phyloP scores from a whole-genome alignment of 1,140 invertebrate genomes.

The Orussus abietinus region DNA sequence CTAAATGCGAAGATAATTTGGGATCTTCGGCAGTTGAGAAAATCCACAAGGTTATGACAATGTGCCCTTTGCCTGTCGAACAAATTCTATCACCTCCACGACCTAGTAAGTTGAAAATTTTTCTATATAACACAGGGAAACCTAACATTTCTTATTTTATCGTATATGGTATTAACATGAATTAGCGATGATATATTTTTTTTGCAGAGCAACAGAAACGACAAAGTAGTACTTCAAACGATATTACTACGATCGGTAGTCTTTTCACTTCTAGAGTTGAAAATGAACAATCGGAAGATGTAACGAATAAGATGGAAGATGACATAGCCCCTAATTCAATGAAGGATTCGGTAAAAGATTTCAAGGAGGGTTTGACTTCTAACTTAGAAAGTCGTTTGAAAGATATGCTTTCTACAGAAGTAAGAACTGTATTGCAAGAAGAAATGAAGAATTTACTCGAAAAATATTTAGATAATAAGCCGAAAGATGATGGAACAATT shows the following conservation, averaged over 20 bases:
- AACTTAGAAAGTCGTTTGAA: too few species aligned
- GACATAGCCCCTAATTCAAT: too few species aligned
- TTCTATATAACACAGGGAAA: constrained; percentile 6
- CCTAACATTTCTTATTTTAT: constrained; percentile 4
- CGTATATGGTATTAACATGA: constrained; percentile 4
- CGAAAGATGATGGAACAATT: too few species aligned
- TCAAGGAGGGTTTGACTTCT: too few species aligned
- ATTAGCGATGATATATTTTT: constrained; percentile 11
- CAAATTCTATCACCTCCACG: constrained; percentile 12
- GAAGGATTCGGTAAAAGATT: too few species aligned
- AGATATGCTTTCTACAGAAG: background rate
- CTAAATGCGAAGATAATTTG: constrained; percentile 23
- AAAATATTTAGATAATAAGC: background rate
- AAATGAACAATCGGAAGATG: too few species aligned
- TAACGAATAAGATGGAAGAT: too few species aligned
- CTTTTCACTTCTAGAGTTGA: too few species aligned
- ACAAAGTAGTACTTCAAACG: background rate
- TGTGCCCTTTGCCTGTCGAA: constrained; percentile 15
- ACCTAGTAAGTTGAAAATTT: constrained; percentile 15
- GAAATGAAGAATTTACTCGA: background rate
- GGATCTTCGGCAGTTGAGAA: constrained; percentile 19
- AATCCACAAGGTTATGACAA: constrained; percentile 29
- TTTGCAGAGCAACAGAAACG: background rate
- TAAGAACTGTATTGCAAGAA: background rate
- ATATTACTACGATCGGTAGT: background rate